Evolutionary conservation across 2,888 invertebrate genomes (phyloP), one percentile per base, ranked within the genome.

Genomic region (Caenorhabditis doughertyi): DNA sequence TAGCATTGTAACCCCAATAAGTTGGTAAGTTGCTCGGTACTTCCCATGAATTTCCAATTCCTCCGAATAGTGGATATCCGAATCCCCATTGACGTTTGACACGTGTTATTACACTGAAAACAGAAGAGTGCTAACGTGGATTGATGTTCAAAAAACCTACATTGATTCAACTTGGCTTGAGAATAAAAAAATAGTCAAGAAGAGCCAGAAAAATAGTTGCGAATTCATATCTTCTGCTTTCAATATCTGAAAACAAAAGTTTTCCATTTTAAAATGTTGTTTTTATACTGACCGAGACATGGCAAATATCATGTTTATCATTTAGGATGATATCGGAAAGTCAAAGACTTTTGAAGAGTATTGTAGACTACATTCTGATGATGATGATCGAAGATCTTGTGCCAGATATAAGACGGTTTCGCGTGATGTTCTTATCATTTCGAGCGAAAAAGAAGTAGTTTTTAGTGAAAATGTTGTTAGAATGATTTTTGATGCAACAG

Each of bases 71-170:
- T 39, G 81, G 81, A 47, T 81, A 81, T 8, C 81, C 81, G 62
- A 81, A 81, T 58, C 81, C 81, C 81, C 81, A 81, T 67, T 81
- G 81, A 16, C 81, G 76, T 72, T 81, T 81, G 11, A 39, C 64
- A 25, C 79, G 68, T 23, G 44, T 16, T 0, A 60, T 9, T 3
- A 71, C 21, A 53, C 79, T 79, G 64, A 53, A 79, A 77, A 47
- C 7, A 18, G 3, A 8, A 21, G n/a, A n/a, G n/a, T n/a, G n/a
- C n/a, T n/a, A n/a, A n/a, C n/a, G n/a, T n/a, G n/a, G n/a, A n/a
- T n/a, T n/a, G n/a, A n/a, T n/a, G n/a, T 4, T 7, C 21, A 35
- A 23, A 53, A 42, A 11, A 23, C 71, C 51, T 18, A 60, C 72
- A n/a, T 62, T n/a, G 71, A n/a, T 49, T 71, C 35, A 16, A 58